Conservation (phyloP, 64 coral and sea anemone species). For the Dendrophyllia cribrosa region DNA sequence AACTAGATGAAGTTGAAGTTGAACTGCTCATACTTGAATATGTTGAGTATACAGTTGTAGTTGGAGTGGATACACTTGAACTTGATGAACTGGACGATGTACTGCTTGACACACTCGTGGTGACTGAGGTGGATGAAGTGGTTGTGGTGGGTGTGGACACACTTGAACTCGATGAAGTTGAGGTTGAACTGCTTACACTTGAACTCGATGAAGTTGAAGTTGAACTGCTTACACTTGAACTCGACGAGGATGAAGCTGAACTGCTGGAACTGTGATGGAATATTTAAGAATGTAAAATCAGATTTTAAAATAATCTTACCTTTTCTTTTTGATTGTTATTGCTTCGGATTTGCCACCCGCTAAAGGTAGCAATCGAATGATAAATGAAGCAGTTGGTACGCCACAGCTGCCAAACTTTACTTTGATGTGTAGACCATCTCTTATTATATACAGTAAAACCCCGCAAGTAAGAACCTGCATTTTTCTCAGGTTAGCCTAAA, state of each 20-base stretch:
- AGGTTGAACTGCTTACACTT: neutral
- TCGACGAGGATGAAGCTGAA: neutral
- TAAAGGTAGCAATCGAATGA: too few species aligned
- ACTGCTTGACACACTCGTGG: conserved; percentile 7
- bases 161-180: neutral
- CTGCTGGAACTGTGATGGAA: too few species aligned
- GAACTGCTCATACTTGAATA: neutral
- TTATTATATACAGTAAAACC: too few species aligned
- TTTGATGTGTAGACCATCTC: too few species aligned
- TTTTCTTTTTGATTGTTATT: too few species aligned
- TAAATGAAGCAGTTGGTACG: too few species aligned
- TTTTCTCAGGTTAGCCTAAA: too few species aligned
- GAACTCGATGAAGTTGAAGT: neutral
- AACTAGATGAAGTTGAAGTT: neutral
- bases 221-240: neutral
- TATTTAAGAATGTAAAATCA: too few species aligned
- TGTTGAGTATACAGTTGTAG: neutral
- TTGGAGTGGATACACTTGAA: conserved; percentile 1
- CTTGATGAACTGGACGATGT: conserved; percentile 7
- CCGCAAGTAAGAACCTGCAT: too few species aligned
- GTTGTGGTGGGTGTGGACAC: neutral
- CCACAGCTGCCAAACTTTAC: too few species aligned
- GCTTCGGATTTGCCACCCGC: too few species aligned
- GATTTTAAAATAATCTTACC: too few species aligned
- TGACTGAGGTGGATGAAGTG: neutral